A percentile compares a stretch with the other conserved stretches of the same genome.
Evolutionary conservation across 2,113 vertebrate genomes (phyloP).

Genomic region (Fregetta grallaria): DNA sequence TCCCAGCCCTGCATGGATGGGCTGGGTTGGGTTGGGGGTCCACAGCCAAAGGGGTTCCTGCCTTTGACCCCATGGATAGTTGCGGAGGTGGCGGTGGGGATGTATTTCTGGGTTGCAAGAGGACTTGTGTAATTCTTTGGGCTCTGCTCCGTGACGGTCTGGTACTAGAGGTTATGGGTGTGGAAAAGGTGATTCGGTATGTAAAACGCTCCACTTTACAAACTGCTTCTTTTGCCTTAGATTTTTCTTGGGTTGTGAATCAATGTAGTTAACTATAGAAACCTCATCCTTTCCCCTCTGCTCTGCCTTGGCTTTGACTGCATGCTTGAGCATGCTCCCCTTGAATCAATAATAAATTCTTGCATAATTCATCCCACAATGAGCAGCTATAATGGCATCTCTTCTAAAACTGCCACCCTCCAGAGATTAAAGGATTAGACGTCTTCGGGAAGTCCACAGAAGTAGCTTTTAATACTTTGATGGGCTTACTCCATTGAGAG

Average conservation of each 20-base stretch:
- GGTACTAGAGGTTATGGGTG: neutral
- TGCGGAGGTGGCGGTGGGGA: neutral
- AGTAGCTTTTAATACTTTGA: constrained; percentile 9
- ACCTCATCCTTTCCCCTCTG: neutral
- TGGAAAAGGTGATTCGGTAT: neutral
- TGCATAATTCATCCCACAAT: constrained; percentile 50
- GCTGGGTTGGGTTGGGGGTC: neutral
- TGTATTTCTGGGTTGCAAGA: neutral
- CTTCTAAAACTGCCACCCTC: constrained; percentile 7
- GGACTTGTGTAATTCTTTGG: neutral
- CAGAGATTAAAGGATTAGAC: constrained; percentile 6
- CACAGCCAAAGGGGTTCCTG: neutral
- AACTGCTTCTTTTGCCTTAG: neutral
- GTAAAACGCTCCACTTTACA: neutral
- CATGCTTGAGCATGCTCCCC: neutral
- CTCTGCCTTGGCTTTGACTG: neutral
- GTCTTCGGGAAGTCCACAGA: constrained; percentile 4
- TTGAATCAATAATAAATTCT: constrained; percentile 55
- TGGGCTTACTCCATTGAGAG: neutral
- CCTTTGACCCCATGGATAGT: neutral
- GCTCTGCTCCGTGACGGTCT: neutral
- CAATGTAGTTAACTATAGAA: neutral
- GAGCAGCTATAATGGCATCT: constrained; percentile 30
- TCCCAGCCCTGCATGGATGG: accelerated
- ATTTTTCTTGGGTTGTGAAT: neutral